Evolutionary conservation across 1,140 invertebrate genomes (phyloP).

Genomic region (Chionoecetes opilio): DNA sequence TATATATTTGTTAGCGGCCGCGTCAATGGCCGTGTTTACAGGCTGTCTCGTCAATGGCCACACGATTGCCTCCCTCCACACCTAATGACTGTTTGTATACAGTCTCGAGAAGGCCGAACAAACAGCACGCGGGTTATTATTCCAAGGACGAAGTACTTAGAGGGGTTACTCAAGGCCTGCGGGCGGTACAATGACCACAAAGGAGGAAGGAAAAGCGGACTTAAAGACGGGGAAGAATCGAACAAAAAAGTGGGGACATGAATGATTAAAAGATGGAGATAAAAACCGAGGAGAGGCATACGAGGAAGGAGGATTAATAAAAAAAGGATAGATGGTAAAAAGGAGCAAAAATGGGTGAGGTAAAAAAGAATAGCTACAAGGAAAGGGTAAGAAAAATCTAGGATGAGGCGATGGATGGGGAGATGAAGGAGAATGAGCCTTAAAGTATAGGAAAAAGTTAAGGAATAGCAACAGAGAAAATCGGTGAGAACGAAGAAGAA

Average conservation of each 20-base stretch:
- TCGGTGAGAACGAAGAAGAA: not conserved
- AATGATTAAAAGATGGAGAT: not conserved
- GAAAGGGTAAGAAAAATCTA: no score
- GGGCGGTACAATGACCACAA: not conserved
- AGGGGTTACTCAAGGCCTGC: not conserved
- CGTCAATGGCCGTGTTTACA: not conserved
- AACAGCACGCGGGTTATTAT: not conserved
- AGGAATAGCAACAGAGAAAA: not conserved
- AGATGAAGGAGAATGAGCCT: no score
- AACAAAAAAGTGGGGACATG: no score
- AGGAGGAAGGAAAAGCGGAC: not conserved
- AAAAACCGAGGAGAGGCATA: not conserved
- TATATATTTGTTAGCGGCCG: not conserved
- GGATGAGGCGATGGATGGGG: no score
- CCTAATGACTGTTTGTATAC: constrained; percentile 29
- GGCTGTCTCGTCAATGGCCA: not conserved
- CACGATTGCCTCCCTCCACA: constrained; percentile 15
- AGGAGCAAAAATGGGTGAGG: not conserved
- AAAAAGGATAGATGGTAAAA: not conserved
- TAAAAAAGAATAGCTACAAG: no score
- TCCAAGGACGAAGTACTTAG: not conserved
- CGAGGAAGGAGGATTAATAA: not conserved
- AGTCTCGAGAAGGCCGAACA: not conserved
- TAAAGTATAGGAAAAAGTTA: not conserved
- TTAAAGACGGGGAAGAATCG: not conserved